Conservation (phyloP, 2,113 vertebrate genomes). For the Corythornis vintsioides region DNA sequence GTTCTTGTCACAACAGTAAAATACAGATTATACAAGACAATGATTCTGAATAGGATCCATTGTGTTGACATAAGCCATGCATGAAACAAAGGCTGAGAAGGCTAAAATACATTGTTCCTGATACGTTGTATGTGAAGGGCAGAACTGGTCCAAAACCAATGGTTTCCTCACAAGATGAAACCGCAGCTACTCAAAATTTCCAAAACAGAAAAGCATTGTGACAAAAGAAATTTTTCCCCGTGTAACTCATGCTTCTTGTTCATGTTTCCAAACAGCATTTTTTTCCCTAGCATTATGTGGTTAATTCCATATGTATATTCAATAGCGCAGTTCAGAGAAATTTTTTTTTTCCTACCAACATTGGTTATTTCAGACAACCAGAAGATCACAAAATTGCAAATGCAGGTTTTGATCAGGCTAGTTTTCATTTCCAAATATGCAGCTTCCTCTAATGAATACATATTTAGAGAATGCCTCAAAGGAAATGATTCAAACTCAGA, state of each 20-base stretch:
- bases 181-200: not conserved
- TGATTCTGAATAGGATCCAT: not conserved
- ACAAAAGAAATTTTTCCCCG: not conserved
- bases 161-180: conserved; percentile 3
- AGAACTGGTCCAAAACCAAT: not conserved
- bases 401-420: not conserved
- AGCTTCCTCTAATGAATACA: conserved; percentile 1
- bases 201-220: not conserved
- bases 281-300: not conserved
- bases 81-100: not conserved
- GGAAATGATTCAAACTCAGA: conserved; percentile 59
- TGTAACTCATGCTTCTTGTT: not conserved
- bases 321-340: not conserved
- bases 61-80: not conserved
- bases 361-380: conserved; percentile 3
- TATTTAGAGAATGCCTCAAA: conserved; percentile 23
- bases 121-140: not conserved
- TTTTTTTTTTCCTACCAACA: not conserved
- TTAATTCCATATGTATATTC: not conserved
- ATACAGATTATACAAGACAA: not conserved
- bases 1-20: not conserved
- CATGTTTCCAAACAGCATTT: conserved; percentile 20
- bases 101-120: not conserved
- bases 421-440: conserved; percentile 21
- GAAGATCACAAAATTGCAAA: conserved; percentile 9